Conservation (phyloP, 2,797 vertebrate species). For the Melanotaenia trifasciata region DNA sequence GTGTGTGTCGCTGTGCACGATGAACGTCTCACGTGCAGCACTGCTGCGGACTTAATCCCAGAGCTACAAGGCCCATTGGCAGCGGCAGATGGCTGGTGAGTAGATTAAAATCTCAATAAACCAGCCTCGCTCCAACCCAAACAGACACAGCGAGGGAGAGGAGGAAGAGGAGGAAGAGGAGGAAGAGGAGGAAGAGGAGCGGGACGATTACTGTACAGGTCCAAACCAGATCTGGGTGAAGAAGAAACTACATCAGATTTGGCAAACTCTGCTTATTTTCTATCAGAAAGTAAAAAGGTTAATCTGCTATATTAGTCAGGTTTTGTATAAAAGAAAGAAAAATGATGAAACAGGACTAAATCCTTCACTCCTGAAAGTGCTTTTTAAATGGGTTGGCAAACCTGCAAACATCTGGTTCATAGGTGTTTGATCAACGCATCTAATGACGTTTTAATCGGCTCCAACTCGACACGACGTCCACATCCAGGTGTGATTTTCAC, state of each 20-base stretch:
- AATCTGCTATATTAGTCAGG: too few species aligned
- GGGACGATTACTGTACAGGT: background rate
- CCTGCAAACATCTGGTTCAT: background rate
- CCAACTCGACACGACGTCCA: too few species aligned
- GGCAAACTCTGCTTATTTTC: too few species aligned
- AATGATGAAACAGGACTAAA: background rate
- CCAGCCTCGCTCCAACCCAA: conserved; percentile 63
- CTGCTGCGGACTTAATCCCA: conserved; percentile 63
- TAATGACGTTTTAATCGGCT: background rate
- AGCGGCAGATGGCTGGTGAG: conserved; percentile 76
- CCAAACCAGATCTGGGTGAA: background rate
- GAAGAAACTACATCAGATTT: background rate
- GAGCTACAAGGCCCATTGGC: conserved; percentile 56
- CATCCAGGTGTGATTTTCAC: background rate
- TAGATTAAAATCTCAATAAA: conserved; percentile 77
- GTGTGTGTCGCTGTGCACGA: conserved; percentile 14
- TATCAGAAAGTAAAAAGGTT: too few species aligned
- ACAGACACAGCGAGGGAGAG: conserved; percentile 50
- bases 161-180: conserved; percentile 24
- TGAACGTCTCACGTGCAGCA: conserved; percentile 40
- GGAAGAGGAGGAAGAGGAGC: conserved; percentile 16
- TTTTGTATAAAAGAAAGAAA: too few species aligned
- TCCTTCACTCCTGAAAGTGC: background rate
- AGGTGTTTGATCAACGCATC: background rate
- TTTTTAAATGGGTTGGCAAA: too few species aligned